phyloP scores from a whole-genome alignment of 2,113 vertebrate species.

The Smithornis capensis region DNA sequence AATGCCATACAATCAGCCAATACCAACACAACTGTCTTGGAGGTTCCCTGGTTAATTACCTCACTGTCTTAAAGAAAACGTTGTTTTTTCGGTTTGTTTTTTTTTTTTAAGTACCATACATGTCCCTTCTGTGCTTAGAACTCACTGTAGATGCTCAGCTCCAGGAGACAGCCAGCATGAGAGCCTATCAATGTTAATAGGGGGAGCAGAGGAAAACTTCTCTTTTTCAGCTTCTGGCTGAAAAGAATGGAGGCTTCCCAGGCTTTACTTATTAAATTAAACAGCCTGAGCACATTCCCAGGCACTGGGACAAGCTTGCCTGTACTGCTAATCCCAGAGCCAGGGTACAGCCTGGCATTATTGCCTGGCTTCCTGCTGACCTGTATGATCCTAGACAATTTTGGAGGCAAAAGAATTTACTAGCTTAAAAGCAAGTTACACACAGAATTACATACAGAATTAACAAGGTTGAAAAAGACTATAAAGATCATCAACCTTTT shows the following conservation, averaged over 20 bases:
- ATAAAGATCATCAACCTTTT: too few species aligned
- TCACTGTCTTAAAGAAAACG: neutral
- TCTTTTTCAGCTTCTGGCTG: neutral
- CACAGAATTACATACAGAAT: too few species aligned
- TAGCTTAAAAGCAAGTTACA: neutral
- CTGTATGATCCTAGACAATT: neutral
- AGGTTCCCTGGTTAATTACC: neutral
- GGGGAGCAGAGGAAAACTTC: neutral
- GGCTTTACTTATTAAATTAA: neutral
- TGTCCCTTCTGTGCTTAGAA: neutral
- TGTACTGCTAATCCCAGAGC: neutral
- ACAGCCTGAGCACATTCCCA: neutral
- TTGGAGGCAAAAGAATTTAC: neutral
- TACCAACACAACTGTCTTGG: neutral
- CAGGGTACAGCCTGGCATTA: neutral
- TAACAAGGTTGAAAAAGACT: too few species aligned
- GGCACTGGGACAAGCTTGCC: neutral
- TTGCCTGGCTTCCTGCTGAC: neutral
- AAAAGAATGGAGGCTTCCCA: neutral
- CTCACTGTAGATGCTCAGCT: neutral
- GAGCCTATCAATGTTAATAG: neutral
- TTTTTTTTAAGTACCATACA: accelerated
- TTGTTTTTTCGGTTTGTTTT: too few species aligned
- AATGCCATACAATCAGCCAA: neutral
- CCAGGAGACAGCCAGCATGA: accelerated